Base-by-base conservation (phyloP, 2,888 invertebrate species). In the Andrena trimmerana region DNA sequence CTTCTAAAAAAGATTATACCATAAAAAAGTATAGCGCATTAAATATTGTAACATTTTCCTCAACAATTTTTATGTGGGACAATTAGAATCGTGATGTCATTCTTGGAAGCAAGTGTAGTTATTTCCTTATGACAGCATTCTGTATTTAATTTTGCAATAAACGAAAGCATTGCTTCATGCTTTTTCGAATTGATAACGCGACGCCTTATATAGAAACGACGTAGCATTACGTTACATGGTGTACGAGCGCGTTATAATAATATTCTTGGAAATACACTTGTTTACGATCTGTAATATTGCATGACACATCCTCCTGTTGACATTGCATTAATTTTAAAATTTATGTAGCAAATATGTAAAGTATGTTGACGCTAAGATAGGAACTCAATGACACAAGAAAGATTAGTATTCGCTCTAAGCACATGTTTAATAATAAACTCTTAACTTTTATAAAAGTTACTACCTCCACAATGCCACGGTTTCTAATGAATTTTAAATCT, bases 201-300 rank as follows among this genome's bases (percentile, higher is more conserved):
- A 24, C n/a, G 16, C 2, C 0, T 36, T 24, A 10, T n/a, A 3
- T 8, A 16, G 8, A 3, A 27, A 36, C 36, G 10, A 13, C 27
- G 48, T 50, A 29, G 10, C 24, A 6, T 48, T 27, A 27, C 6
- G 24, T 57, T 24, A 13, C 27, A 57, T 27, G 57, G 57, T 57
- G 57, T 2, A 24, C 59, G 16, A 16, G 7, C 16, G 2, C 6
- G 31, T 60, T 31, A 3, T 31, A 60, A 16, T 31, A 60, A 27
- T 60, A 60, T 60, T 60, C 60, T n/a, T 5, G 31, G 60, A 60
- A 31, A n/a, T n/a, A 31, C 60, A 16, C 31, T 31, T 60, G 60
- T 60, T 60, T 31, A n/a, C 31, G 16, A n/a, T 60, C 60, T n/a
- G 16, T 60, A 60, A 16, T n/a, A 31, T 29, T 31, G n/a, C n/a